A percentile compares a stretch with the other conserved stretches of the same genome.
Conservation (phyloP, 2,888 invertebrate species). For the Volucella bombylans region DNA sequence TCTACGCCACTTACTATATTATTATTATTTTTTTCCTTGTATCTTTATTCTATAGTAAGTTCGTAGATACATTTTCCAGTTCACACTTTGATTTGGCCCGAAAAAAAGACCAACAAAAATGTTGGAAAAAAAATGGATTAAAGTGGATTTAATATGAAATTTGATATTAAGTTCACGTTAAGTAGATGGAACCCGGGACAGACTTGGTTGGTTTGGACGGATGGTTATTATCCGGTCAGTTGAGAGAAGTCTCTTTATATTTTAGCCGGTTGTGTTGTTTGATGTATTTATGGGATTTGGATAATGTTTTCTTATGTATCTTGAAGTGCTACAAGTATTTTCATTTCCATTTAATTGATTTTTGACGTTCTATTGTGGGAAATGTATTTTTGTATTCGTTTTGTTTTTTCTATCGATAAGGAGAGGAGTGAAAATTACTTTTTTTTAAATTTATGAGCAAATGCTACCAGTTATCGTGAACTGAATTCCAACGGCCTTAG, state of each 20-base stretch:
- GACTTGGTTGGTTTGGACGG: conserved; percentile 57
- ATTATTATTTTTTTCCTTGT: conserved; percentile 58
- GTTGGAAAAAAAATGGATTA: conserved; percentile 52
- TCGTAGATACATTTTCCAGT: conserved; percentile 69
- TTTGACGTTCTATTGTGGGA: conserved; percentile 3
- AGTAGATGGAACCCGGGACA: conserved; percentile 59
- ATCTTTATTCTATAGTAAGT: conserved; percentile 53
- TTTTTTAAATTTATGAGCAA: too few relatives aligned
- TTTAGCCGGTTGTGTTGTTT: conserved; percentile 25
- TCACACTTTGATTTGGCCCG: conserved; percentile 70
- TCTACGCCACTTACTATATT: conserved; percentile 72
- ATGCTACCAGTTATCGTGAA: too few relatives aligned
- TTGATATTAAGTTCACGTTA: conserved; percentile 74
- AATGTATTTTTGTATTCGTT: background rate
- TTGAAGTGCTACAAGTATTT: conserved; percentile 68
- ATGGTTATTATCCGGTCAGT: conserved; percentile 70
- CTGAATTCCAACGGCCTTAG: too few relatives aligned
- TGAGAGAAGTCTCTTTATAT: conserved; percentile 41
- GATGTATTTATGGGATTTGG: conserved; percentile 50
- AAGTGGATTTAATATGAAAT: conserved; percentile 73
- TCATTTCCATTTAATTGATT: conserved; percentile 42
- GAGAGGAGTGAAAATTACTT: background rate
- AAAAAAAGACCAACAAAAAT: conserved; percentile 34
- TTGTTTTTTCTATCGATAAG: background rate
- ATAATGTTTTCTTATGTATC: conserved; percentile 40